Conservation (phyloP, 1,140 invertebrate species). For the Drosophila fuyamai region DNA sequence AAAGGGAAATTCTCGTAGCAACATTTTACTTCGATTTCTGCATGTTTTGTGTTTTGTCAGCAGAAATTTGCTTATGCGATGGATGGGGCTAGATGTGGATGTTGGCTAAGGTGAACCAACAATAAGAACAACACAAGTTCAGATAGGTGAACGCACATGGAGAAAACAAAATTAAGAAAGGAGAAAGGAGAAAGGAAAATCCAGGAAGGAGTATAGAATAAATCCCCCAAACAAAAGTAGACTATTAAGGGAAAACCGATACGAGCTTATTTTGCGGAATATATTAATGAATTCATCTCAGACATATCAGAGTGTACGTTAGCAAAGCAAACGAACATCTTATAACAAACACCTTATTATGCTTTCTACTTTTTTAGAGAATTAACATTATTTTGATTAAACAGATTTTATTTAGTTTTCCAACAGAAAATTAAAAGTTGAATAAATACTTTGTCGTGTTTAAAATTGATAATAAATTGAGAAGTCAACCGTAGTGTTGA, state of each 20-base stretch:
- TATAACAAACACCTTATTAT: too few species aligned
- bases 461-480: too few species aligned
- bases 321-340: background rate
- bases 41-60: constrained; percentile 78
- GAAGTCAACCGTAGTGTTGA: too few species aligned
- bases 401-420: too few species aligned
- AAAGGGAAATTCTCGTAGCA: constrained; percentile 66
- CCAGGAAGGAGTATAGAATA: background rate
- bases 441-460: too few species aligned
- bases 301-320: background rate
- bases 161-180: constrained; percentile 2
- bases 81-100: constrained; percentile 26
- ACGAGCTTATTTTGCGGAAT: background rate
- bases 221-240: constrained; percentile 3
- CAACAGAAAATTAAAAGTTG: background rate
- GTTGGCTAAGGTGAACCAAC: constrained; percentile 54
- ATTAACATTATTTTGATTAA: too few species aligned
- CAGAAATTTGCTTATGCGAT: constrained; percentile 74
- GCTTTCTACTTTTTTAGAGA: too few species aligned
- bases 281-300: background rate
- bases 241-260: constrained; percentile 10
- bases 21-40: constrained; percentile 80
- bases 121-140: constrained; percentile 46
- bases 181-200: background rate
- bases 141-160: constrained; percentile 16